Conservation (phyloP, 2,888 invertebrate species). For the Philereme vetulata region DNA sequence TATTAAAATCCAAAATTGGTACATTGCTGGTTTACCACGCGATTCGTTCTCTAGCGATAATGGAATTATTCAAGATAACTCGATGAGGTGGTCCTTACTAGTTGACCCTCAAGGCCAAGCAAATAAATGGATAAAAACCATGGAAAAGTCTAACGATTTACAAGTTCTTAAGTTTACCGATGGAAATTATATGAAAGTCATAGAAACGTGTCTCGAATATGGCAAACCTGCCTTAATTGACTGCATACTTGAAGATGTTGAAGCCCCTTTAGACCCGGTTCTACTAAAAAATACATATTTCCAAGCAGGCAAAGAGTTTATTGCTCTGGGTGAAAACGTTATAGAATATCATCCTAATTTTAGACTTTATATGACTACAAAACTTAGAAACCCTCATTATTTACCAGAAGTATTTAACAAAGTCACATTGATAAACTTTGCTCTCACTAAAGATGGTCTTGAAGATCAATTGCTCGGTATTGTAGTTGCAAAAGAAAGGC, state of each 20-base stretch:
- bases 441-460: constrained; percentile 91
- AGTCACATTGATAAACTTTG: constrained; percentile 93
- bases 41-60: constrained; percentile 94
- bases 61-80: constrained; percentile 91
- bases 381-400: constrained; percentile 93
- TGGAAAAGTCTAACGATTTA: constrained; percentile 89
- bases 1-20: constrained; percentile 94
- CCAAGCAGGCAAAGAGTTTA: constrained; percentile 89
- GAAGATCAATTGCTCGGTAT: constrained; percentile 93
- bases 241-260: constrained; percentile 90
- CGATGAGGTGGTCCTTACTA: constrained; percentile 90
- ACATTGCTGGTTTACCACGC: constrained; percentile 90
- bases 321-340: constrained; percentile 90
- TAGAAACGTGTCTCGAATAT: constrained; percentile 89
- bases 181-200: constrained; percentile 88
- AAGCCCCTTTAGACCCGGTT: constrained; percentile 91
- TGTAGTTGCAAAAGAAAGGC: constrained; percentile 92
- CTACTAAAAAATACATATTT: constrained; percentile 89
- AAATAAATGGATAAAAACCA: constrained; percentile 92
- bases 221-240: constrained; percentile 91
- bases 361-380: constrained; percentile 91
- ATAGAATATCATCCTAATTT: constrained; percentile 91
- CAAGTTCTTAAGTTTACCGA: constrained; percentile 90
- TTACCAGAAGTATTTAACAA: constrained; percentile 93
- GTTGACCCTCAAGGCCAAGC: constrained; percentile 94